These are phyloP conservation scores for Muricea muricata DNA, from an alignment of 92 coral and sea anemone species.

Conservation along the genomic window DNA sequence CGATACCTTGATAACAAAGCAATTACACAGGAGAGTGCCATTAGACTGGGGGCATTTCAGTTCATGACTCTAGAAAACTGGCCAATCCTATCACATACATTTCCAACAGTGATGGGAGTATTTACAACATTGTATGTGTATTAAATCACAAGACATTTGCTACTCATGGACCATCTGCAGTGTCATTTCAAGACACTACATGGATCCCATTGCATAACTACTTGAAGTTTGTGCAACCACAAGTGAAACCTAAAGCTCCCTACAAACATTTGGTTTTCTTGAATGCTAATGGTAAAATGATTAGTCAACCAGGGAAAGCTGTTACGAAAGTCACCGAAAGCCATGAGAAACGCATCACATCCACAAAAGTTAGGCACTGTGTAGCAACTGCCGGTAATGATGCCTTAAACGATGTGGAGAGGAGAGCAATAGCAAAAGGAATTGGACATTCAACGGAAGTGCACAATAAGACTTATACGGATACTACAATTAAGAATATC, in stretches of 20 bases:
- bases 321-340: conserved; percentile 24
- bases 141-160: conserved; percentile 34
- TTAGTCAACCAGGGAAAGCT: conserved; percentile 32
- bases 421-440: conserved; percentile 39
- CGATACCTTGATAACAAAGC: conserved; percentile 22
- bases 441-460: conserved; percentile 33
- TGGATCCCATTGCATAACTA: conserved; percentile 35
- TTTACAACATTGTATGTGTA: conserved; percentile 41
- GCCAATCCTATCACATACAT: conserved; percentile 32
- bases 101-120: conserved; percentile 28
- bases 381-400: conserved; percentile 46
- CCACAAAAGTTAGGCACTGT: conserved; percentile 28
- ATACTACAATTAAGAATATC: conserved; percentile 29
- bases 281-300: conserved; percentile 29
- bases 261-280: conserved; percentile 31
- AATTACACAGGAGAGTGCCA: conserved; percentile 44
- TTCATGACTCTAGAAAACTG: conserved; percentile 36
- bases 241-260: conserved; percentile 24
- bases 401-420: conserved; percentile 10
- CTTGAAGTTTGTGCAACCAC: conserved; percentile 37
- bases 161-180: conserved; percentile 34
- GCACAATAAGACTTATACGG: conserved; percentile 32
- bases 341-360: conserved; percentile 27
- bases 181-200: conserved; percentile 22
- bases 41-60: conserved; percentile 44